phyloP scores from a whole-genome alignment of 1,140 invertebrate genomes.

The Glomeris maerens region DNA sequence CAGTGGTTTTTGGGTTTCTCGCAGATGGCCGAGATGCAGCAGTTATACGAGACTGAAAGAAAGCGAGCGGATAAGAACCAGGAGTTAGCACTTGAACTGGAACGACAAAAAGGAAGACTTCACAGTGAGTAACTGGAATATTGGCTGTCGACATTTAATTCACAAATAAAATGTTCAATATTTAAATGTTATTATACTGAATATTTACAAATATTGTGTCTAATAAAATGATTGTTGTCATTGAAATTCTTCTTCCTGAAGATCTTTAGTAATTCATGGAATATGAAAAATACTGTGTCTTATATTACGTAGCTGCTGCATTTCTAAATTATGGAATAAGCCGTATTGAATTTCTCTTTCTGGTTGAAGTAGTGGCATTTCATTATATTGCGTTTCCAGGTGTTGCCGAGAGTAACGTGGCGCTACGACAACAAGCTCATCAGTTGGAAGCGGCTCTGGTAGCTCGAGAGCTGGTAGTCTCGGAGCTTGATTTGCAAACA shows the following conservation, averaged over 20 bases:
- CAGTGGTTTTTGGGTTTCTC: not conserved
- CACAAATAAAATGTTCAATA: no score
- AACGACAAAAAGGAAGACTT: constrained; percentile 33
- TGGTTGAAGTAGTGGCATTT: not conserved
- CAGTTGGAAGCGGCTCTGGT: constrained; percentile 29
- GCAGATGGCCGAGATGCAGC: not conserved
- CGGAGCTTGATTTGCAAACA: constrained; percentile 23
- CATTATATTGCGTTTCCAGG: constrained; percentile 17
- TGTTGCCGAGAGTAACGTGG: constrained; percentile 25
- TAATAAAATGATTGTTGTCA: no score
- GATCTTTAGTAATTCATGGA: no score
- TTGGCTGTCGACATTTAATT: no score
- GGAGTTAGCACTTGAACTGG: constrained; percentile 28
- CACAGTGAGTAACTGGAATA: constrained; percentile 23
- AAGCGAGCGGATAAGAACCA: constrained; percentile 20
- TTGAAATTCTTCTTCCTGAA: no score
- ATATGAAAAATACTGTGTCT: no score
- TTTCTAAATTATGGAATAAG: no score
- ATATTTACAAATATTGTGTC: no score
- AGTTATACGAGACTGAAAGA: constrained; percentile 13
- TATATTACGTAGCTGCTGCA: no score
- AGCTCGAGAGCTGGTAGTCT: constrained; percentile 24
- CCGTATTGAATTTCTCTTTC: not conserved
- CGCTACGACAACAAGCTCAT: constrained; percentile 27
- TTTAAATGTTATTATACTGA: no score